Evolutionary conservation across 2,888 invertebrate genomes (phyloP).

Genomic region (Eristalis arbustorum): DNA sequence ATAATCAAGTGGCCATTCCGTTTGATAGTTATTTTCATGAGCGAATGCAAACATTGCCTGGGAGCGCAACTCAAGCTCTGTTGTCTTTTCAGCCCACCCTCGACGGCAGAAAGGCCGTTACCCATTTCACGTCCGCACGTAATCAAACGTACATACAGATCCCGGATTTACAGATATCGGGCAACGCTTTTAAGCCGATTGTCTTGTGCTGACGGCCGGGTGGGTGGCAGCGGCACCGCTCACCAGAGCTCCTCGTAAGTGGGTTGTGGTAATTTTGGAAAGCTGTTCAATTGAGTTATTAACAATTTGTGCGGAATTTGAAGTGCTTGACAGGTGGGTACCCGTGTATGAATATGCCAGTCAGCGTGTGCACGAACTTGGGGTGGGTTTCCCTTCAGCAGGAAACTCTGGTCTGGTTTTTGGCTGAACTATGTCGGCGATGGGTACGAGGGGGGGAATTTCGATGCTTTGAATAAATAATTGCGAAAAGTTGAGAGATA

Average conservation of each 20-base stretch:
- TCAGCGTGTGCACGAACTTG: neutral
- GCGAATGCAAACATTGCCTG: constrained; percentile 12
- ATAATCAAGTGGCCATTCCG: constrained; percentile 38
- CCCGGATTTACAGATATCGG: neutral
- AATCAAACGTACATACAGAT: neutral
- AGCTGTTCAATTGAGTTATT: constrained; percentile 50
- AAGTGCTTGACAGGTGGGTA: constrained; percentile 7
- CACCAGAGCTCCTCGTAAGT: constrained; percentile 23
- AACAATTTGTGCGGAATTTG: constrained; percentile 27
- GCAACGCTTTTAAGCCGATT: neutral
- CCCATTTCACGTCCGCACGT: neutral
- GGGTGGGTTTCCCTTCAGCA: neutral
- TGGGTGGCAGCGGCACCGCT: constrained; percentile 8
- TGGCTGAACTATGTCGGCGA: neutral
- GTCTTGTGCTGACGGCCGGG: neutral
- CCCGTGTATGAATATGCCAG: neutral
- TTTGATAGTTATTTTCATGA: constrained; percentile 45
- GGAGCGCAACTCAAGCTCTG: neutral
- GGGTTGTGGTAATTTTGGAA: constrained; percentile 31
- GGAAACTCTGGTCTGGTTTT: neutral
- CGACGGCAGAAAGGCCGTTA: neutral
- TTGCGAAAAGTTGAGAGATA: neutral
- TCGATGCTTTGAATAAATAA: constrained; percentile 9
- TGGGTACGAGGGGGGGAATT: neutral
- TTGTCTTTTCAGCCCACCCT: neutral